Evolutionary conservation across 2,888 invertebrate genomes (phyloP).

Genomic region (Himalopsyche kuldschensis): DNA sequence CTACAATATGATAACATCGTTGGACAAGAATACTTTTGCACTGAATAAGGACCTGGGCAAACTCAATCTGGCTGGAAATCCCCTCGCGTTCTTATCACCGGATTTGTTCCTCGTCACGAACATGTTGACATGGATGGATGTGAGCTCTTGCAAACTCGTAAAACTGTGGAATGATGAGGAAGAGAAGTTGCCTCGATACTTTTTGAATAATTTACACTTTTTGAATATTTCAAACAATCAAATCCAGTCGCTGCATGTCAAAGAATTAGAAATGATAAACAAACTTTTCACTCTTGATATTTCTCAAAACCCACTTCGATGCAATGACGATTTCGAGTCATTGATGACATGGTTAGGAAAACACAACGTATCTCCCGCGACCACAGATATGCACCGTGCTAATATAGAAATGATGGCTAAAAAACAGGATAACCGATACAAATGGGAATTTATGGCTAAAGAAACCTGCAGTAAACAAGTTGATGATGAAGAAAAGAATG

Average conservation of each 20-base stretch:
- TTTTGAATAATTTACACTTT: slow-evolving; percentile 58
- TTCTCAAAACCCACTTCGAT: slow-evolving; percentile 68
- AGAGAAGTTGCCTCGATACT: slow-evolving; percentile 50
- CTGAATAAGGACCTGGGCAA: slow-evolving; percentile 67
- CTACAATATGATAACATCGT: slow-evolving; percentile 65
- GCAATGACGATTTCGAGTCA: slow-evolving; percentile 68
- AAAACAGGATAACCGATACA: slow-evolving; percentile 50
- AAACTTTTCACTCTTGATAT: slow-evolving; percentile 64
- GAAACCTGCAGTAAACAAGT: slow-evolving; percentile 49
- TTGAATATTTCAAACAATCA: slow-evolving; percentile 65
- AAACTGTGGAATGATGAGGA: slow-evolving; percentile 65
- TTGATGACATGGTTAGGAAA: slow-evolving; percentile 67
- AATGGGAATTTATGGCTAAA: slow-evolving; percentile 56
- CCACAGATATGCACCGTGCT: slow-evolving; percentile 49
- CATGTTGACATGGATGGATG: slow-evolving; percentile 67
- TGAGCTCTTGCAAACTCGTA: slow-evolving; percentile 69
- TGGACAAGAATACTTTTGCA: slow-evolving; percentile 66
- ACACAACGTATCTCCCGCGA: slow-evolving; percentile 60
- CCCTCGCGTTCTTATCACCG: slow-evolving; percentile 66
- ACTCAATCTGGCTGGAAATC: slow-evolving; percentile 73
- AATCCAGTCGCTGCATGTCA: slow-evolving; percentile 59
- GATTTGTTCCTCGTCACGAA: slow-evolving; percentile 67
- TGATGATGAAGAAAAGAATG: background rate
- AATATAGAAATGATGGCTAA: slow-evolving; percentile 51
- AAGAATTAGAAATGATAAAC: slow-evolving; percentile 62